A percentile compares a stretch with the other conserved stretches of the same genome.
phyloP scores from a whole-genome alignment of 2,113 vertebrate genomes.

The Eclectus roratus region DNA sequence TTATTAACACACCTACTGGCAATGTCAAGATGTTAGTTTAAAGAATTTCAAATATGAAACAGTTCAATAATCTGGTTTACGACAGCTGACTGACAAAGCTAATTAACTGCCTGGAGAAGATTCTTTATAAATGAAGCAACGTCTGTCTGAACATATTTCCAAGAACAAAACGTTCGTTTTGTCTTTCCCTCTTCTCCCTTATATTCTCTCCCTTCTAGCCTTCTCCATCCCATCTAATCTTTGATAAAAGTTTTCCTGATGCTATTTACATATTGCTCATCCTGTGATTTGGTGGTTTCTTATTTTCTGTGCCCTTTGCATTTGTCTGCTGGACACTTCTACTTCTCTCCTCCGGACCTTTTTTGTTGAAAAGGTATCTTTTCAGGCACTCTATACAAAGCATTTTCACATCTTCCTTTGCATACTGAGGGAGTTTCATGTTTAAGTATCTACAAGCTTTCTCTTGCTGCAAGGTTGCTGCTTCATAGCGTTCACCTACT shows the following conservation, averaged over 20 bases:
- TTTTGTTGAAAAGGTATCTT: background rate
- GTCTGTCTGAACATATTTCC: constrained; percentile 57
- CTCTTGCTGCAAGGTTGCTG: background rate
- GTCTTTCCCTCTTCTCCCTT: background rate
- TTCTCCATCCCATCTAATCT: background rate
- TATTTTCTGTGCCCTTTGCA: background rate
- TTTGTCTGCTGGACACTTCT: background rate
- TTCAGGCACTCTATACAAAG: background rate
- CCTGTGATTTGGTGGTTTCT: background rate
- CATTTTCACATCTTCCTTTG: background rate
- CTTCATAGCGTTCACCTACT: background rate
- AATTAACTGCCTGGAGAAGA: constrained; percentile 70
- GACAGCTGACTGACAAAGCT: constrained; percentile 72
- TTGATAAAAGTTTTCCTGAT: background rate
- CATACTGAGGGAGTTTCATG: background rate
- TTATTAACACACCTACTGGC: constrained; percentile 70
- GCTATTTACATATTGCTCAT: background rate
- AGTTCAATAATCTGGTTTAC: constrained; percentile 67
- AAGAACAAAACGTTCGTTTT: constrained; percentile 40
- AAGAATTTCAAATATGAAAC: constrained; percentile 67
- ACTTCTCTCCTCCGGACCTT: background rate
- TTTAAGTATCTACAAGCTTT: background rate
- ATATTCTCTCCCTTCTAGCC: background rate
- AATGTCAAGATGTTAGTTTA: constrained; percentile 70
- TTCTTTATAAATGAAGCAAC: constrained; percentile 56